Evolutionary conservation across 2,797 vertebrate species (phyloP), one percentile per base, ranked within the genome.

Genomic region (Ptychobarbus kaznakovi): DNA sequence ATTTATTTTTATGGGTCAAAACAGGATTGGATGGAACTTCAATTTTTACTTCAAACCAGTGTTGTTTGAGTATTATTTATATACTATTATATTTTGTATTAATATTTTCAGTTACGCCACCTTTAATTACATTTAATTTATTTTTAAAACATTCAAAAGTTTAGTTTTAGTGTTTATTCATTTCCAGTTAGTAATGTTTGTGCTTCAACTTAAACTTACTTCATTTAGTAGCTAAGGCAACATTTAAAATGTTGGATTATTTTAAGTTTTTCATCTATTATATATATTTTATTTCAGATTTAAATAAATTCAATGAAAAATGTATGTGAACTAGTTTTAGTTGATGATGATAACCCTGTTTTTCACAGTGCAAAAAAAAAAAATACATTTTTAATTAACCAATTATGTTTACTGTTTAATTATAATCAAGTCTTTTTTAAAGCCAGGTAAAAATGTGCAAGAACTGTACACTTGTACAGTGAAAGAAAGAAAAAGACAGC

Each of bases 401-500:
- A 28, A 6, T 32, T 65, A 0, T 74, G 8, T 74, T 74, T 20
- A 35, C 32, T 3, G 28, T 9, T n/a, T 40, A 76, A 56, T 51
- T n/a, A 1, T 15, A 22, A 32, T 25, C 10, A 32, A 8, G 4
- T 13, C 0, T 40, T 58, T 53, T n/a, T 13, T 32, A 3, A 40
- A 77, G 35, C 16, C 35, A 40, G 12, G 20, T 77, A 53, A 6
- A 56, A 53, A 74, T 32, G 40, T 16, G 42, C 15, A 49, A 15
- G 10, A 16, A 25, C 22, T 9, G 12, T 5, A 58, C 11, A 63
- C 58, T 63, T 63, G 42, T n/a, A 40, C 35, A 74, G 69, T 8
- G 18, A 74, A 38, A 65, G 42, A 72, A 38, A 69, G 32, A 65
- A 51, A 84, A 56, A 35, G 61, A 69, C 32, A 32, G 20, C 38